Evolutionary conservation across 2,113 vertebrate genomes (phyloP).

Genomic region (Stigmatopora nigra): DNA sequence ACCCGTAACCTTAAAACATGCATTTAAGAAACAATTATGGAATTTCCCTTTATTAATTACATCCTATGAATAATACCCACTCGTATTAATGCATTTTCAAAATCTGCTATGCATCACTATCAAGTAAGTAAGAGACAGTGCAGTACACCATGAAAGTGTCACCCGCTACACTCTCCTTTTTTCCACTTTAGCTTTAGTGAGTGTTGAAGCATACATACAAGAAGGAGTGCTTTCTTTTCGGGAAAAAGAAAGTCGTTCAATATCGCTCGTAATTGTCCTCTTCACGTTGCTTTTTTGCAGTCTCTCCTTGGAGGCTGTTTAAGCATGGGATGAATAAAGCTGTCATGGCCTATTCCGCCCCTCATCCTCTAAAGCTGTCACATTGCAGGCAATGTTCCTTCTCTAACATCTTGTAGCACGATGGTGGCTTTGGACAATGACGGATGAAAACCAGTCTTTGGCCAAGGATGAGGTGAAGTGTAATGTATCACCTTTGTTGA

Average conservation of each 20-base stretch:
- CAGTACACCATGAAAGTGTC: slow-evolving; percentile 22
- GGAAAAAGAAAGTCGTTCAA: slow-evolving; percentile 53
- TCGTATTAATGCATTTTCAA: too few relatives aligned
- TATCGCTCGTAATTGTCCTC: slow-evolving; percentile 63
- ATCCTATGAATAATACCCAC: too few relatives aligned
- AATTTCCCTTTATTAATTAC: too few relatives aligned
- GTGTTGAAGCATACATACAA: slow-evolving; percentile 22
- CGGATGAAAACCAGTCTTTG: slow-evolving; percentile 45
- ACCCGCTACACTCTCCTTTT: slow-evolving; percentile 8
- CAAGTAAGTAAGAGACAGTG: slow-evolving; percentile 16
- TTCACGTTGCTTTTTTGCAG: slow-evolving; percentile 62
- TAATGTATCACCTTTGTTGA: slow-evolving; percentile 56
- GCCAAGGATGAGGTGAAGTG: slow-evolving; percentile 23
- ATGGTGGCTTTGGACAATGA: slow-evolving; percentile 43
- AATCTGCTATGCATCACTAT: slow-evolving; percentile 36
- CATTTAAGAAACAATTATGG: too few relatives aligned
- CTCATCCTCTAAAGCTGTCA: slow-evolving; percentile 44
- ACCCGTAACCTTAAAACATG: too few relatives aligned
- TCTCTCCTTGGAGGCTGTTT: slow-evolving; percentile 63
- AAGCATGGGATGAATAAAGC: slow-evolving; percentile 69
- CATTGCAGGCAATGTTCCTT: slow-evolving; percentile 41
- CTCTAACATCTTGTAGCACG: slow-evolving; percentile 26
- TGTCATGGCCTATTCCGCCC: slow-evolving; percentile 61
- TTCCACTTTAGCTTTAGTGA: slow-evolving; percentile 38
- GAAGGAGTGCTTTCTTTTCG: slow-evolving; percentile 35